Conservation (phyloP, 2,797 vertebrate species). For the Leptoclinus maculatus region DNA sequence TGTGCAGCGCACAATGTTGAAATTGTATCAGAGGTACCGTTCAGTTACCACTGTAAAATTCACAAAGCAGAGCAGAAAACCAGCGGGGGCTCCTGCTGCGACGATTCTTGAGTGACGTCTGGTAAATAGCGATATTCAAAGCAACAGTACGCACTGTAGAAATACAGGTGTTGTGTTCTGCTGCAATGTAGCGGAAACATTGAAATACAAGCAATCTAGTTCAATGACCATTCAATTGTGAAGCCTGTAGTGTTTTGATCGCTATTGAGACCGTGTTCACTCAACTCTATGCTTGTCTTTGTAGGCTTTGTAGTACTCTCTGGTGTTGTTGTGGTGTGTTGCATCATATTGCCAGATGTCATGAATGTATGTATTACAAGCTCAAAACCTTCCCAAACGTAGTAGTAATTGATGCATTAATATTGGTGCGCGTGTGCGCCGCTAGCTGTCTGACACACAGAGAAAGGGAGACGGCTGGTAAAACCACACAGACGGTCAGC, state of each 20-base stretch:
- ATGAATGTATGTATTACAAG: not conserved
- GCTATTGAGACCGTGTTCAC: constrained; percentile 16
- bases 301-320: constrained; percentile 6
- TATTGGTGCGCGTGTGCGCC: constrained; percentile 1
- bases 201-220: constrained; percentile 42
- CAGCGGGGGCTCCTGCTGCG: constrained; percentile 41
- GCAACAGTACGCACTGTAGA: constrained; percentile 32
- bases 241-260: constrained; percentile 14
- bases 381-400: constrained; percentile 7
- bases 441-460: constrained; percentile 20
- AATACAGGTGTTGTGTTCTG: constrained; percentile 20
- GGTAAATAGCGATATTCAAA: constrained; percentile 50
- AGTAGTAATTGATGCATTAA: not conserved
- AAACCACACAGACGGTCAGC: constrained; percentile 60
- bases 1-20: not conserved
- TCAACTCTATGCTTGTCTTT: not conserved
- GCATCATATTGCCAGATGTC: not conserved
- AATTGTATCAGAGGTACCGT: constrained; percentile 34
- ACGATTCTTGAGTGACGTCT: constrained; percentile 60
- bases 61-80: constrained; percentile 50
- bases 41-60: constrained; percentile 34
- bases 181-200: not conserved
- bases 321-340: constrained; percentile 15
- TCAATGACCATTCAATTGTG: constrained; percentile 23
- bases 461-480: constrained; percentile 9